Conservation (phyloP, 2,797 vertebrate species). For the Parambassis ranga region DNA sequence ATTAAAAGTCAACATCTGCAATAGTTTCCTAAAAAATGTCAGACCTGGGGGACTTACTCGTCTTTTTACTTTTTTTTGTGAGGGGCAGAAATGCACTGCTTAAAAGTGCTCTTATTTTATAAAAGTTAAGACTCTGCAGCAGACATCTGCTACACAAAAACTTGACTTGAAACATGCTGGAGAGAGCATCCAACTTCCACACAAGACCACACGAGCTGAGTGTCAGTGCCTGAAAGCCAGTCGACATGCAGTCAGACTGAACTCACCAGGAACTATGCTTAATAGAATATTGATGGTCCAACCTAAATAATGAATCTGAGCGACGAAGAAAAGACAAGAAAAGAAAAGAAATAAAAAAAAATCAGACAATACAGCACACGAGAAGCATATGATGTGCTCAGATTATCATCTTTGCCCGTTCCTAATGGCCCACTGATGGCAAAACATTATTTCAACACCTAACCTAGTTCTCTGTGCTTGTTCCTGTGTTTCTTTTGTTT, state of each 20-base stretch:
- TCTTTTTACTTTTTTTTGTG: too few relatives aligned
- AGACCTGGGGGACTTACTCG: too few relatives aligned
- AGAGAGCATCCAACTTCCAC: background rate
- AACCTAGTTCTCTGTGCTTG: constrained; percentile 5
- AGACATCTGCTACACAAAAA: background rate
- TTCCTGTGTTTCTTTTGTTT: constrained; percentile 23
- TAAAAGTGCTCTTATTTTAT: too few relatives aligned
- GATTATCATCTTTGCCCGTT: constrained; percentile 1
- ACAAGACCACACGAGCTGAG: constrained; percentile 2
- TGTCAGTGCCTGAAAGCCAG: constrained; percentile 40
- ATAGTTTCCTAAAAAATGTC: too few relatives aligned
- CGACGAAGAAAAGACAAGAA: constrained; percentile 13
- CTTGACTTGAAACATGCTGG: background rate
- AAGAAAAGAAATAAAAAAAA: constrained; percentile 27
- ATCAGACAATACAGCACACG: too few relatives aligned
- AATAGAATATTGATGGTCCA: constrained; percentile 55
- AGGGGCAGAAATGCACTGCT: too few relatives aligned
- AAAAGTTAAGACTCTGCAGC: background rate
- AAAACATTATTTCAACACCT: constrained; percentile 17
- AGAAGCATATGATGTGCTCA: too few relatives aligned
- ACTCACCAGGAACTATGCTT: constrained; percentile 28
- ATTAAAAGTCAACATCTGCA: too few relatives aligned
- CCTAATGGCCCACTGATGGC: background rate
- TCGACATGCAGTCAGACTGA: constrained; percentile 25
- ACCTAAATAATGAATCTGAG: constrained; percentile 60